These are phyloP conservation scores for Siphamia tubifer DNA, from an alignment of 2,113 vertebrate species.

Conservation along the genomic window DNA sequence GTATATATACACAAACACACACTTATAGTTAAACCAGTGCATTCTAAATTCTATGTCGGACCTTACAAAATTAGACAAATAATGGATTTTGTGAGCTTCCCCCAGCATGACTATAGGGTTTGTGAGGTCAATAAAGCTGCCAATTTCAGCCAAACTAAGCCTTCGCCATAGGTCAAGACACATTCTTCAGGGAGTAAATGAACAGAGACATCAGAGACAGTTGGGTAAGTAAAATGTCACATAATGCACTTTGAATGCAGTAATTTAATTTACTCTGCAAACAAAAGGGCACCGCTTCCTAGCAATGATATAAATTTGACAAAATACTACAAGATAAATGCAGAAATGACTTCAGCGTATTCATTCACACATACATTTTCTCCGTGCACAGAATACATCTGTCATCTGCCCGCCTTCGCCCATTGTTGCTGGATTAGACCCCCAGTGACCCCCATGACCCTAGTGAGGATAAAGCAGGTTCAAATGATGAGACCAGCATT, in stretches of 20 bases:
- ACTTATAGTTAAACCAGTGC: too few relatives aligned
- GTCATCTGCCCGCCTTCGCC: too few relatives aligned
- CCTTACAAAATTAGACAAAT: not conserved
- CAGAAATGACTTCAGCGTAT: too few relatives aligned
- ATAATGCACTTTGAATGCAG: slow-evolving; percentile 24
- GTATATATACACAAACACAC: too few relatives aligned
- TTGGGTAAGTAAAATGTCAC: not conserved
- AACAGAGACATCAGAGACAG: slow-evolving; percentile 7
- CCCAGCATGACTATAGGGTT: not conserved
- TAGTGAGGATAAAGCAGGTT: too few relatives aligned
- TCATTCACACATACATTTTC: too few relatives aligned
- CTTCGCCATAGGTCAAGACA: not conserved
- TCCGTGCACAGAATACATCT: too few relatives aligned
- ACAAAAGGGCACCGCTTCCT: not conserved
- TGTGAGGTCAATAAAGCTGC: not conserved
- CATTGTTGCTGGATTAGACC: too few relatives aligned
- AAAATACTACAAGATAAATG: too few relatives aligned
- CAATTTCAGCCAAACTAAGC: slow-evolving; percentile 2
- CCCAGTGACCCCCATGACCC: too few relatives aligned
- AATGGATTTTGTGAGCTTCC: too few relatives aligned
- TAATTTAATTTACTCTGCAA: slow-evolving; percentile 8
- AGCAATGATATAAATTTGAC: not conserved
- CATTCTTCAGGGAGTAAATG: not conserved
- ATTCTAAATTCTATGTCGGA: not conserved
- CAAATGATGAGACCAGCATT: too few relatives aligned